Evolutionary conservation across 2,888 invertebrate species (phyloP).

Genomic region (Helleia helle): DNA sequence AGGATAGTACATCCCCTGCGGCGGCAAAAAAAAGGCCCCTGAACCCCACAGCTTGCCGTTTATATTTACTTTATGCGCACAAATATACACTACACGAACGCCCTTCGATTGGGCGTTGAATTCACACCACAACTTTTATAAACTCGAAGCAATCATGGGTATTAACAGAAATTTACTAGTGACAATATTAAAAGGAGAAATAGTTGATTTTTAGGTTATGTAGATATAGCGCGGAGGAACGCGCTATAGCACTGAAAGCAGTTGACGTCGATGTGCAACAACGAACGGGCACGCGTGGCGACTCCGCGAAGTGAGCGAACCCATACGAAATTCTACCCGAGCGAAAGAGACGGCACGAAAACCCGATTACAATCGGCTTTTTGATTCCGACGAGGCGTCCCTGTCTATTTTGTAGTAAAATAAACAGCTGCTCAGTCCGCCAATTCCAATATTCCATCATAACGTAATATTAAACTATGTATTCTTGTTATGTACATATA

Average conservation of each 20-base stretch:
- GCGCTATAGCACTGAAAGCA: slow-evolving; percentile 69
- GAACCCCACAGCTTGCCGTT: slow-evolving; percentile 98
- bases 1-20: slow-evolving; percentile 97
- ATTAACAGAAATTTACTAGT: slow-evolving; percentile 40
- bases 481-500: neutral
- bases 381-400: slow-evolving; percentile 28
- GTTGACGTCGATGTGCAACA: slow-evolving; percentile 70
- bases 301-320: slow-evolving; percentile 43
- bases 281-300: slow-evolving; percentile 49
- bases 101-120: slow-evolving; percentile 55
- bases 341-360: slow-evolving; percentile 38
- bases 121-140: slow-evolving; percentile 67
- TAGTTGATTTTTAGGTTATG: slow-evolving; percentile 66
- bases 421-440: slow-evolving; percentile 8
- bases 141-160: slow-evolving; percentile 68
- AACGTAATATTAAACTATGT: neutral
- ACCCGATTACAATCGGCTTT: slow-evolving; percentile 31
- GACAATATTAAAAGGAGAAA: slow-evolving; percentile 32
- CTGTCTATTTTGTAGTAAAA: slow-evolving; percentile 22
- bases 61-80: slow-evolving; percentile 76
- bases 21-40: slow-evolving; percentile 96
- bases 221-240: slow-evolving; percentile 64
- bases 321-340: slow-evolving; percentile 29
- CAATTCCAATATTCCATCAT: slow-evolving; percentile 5
- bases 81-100: slow-evolving; percentile 71